These are phyloP conservation scores for Spilarctia lutea DNA, from an alignment of 2,888 invertebrate genomes.

Conservation along the genomic window DNA sequence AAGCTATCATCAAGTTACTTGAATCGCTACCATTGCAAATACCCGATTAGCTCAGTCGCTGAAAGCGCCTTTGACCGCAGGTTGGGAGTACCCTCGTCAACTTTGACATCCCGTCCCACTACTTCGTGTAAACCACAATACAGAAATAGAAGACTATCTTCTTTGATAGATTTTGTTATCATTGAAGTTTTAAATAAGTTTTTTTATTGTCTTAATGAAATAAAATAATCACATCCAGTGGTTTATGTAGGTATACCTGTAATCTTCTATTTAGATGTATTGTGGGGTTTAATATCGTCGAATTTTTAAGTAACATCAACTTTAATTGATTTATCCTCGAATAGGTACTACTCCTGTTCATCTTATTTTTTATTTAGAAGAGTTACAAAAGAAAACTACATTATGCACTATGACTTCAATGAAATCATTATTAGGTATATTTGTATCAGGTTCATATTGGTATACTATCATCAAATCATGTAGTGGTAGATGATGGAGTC, in stretches of 20 bases:
- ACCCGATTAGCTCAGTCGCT: conserved; percentile 61
- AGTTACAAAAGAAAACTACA: too few species aligned
- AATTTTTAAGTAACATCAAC: too few species aligned
- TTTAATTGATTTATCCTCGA: too few species aligned
- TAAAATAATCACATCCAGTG: too few species aligned
- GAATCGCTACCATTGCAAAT: conserved; percentile 62
- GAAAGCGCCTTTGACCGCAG: conserved; percentile 66
- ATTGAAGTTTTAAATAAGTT: neutral
- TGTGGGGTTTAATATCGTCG: too few species aligned
- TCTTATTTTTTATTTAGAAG: too few species aligned
- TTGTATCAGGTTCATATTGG: too few species aligned
- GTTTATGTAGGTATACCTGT: too few species aligned
- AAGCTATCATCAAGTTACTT: conserved; percentile 44
- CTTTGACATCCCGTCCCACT: conserved; percentile 64
- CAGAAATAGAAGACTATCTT: conserved; percentile 26
- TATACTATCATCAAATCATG: too few species aligned
- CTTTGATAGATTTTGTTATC: neutral
- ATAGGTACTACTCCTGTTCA: too few species aligned
- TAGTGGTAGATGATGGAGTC: neutral
- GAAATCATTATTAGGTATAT: neutral
- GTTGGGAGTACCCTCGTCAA: conserved; percentile 69
- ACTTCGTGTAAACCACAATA: conserved; percentile 46
- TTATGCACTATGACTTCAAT: too few species aligned
- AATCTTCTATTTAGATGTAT: too few species aligned
- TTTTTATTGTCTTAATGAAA: neutral